Conservation (phyloP, 1,140 invertebrate species). For the Coelopa frigida region DNA sequence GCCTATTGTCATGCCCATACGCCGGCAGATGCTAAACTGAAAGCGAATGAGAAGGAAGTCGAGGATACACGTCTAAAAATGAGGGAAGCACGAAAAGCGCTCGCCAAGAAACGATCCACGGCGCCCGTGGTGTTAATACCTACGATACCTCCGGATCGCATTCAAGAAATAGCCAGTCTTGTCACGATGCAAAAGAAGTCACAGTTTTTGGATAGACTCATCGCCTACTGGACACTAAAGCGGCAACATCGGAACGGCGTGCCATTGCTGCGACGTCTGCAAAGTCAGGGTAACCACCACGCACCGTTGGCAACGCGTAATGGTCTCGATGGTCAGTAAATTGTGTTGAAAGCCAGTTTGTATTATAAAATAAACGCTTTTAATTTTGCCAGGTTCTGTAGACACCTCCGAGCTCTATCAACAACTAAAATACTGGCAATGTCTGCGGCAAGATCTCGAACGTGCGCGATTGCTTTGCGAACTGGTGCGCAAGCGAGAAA, state of each 20-base stretch:
- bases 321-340: slow-evolving; percentile 26
- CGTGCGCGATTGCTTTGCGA: slow-evolving; percentile 87
- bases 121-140: slow-evolving; percentile 89
- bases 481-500: slow-evolving; percentile 90
- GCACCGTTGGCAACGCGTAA: slow-evolving; percentile 47
- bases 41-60: slow-evolving; percentile 33
- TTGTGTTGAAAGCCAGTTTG: slow-evolving; percentile 1
- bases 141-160: slow-evolving; percentile 82
- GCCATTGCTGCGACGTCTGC: slow-evolving; percentile 79
- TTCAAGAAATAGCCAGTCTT: slow-evolving; percentile 73
- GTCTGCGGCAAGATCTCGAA: slow-evolving; percentile 89
- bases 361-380: background rate
- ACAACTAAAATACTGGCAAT: slow-evolving; percentile 92
- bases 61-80: slow-evolving; percentile 53
- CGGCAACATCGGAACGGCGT: slow-evolving; percentile 94
- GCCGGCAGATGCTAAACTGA: slow-evolving; percentile 60
- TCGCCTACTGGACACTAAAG: slow-evolving; percentile 93
- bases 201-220: slow-evolving; percentile 79
- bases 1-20: slow-evolving; percentile 94
- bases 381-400: slow-evolving; percentile 45
- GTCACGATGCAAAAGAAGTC: slow-evolving; percentile 67
- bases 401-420: slow-evolving; percentile 67
- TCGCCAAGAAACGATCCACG: slow-evolving; percentile 77
- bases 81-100: slow-evolving; percentile 65
- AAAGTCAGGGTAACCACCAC: slow-evolving; percentile 57